phyloP scores from a whole-genome alignment of 1,140 invertebrate species.

The Musca vetustissima region DNA sequence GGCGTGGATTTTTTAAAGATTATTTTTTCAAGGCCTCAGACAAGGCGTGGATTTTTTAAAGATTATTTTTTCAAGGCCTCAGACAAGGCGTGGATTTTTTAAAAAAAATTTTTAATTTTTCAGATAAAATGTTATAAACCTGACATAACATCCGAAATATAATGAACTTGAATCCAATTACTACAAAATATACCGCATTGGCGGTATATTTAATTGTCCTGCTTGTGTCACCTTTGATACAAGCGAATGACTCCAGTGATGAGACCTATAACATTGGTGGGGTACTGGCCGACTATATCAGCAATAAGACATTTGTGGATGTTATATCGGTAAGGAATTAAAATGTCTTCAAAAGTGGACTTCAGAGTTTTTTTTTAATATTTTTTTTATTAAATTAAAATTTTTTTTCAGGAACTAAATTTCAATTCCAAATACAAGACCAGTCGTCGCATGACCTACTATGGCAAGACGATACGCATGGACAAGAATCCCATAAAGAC shows the following conservation, averaged over 20 bases:
- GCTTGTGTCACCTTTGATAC: background rate
- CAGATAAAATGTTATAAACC: background rate
- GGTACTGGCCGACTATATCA: conserved; percentile 80
- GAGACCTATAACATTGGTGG: conserved; percentile 80
- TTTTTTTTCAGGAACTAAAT: conserved; percentile 58
- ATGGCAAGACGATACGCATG: conserved; percentile 86
- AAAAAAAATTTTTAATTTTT: background rate
- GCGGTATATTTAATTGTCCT: background rate
- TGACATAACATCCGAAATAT: background rate
- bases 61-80: too few species aligned
- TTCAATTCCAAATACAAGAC: conserved; percentile 76
- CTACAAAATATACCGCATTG: background rate
- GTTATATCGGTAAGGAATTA: conserved; percentile 73
- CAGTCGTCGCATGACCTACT: conserved; percentile 78
- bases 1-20: too few species aligned
- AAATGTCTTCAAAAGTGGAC: conserved; percentile 3
- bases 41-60: too few species aligned
- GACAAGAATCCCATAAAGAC: conserved; percentile 93
- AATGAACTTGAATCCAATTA: background rate
- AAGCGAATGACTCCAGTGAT: conserved; percentile 18
- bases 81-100: too few species aligned
- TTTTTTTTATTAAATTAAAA: too few species aligned
- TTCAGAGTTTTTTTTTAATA: too few species aligned
- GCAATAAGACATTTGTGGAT: conserved; percentile 73
- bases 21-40: too few species aligned